phyloP scores from a whole-genome alignment of 2,113 vertebrate genomes.

The Lanius collurio region DNA sequence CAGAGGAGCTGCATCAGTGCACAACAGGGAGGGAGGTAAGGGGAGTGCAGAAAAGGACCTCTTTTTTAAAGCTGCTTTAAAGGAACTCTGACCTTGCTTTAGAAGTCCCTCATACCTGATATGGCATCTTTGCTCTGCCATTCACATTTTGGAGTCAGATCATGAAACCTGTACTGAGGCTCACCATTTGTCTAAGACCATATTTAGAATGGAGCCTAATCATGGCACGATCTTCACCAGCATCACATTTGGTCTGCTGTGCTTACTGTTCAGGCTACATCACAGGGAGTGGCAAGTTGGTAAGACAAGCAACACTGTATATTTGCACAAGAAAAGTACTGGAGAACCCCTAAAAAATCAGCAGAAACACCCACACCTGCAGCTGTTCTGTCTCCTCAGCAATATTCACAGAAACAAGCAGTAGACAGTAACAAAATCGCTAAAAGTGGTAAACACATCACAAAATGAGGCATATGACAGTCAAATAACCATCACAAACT shows the following conservation, averaged over 20 bases:
- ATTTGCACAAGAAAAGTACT: background rate
- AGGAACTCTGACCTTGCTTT: background rate
- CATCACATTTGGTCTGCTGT: background rate
- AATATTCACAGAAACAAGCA: background rate
- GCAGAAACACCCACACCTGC: background rate
- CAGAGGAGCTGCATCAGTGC: background rate
- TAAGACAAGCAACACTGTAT: background rate
- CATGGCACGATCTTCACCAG: background rate
- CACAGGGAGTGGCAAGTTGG: background rate
- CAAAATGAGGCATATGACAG: background rate
- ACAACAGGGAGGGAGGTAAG: fast-evolving
- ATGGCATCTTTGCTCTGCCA: background rate
- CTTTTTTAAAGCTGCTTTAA: background rate
- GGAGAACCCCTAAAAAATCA: background rate
- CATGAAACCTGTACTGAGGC: background rate
- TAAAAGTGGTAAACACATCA: background rate
- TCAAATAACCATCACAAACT: background rate
- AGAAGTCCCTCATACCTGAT: background rate
- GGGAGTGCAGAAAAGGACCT: background rate
- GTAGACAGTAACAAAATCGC: background rate
- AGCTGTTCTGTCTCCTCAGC: background rate
- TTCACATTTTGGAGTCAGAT: background rate
- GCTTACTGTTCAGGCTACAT: background rate
- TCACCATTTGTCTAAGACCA: background rate
- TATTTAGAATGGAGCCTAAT: background rate